A percentile compares a stretch with the other conserved stretches of the same genome.
phyloP scores from a whole-genome alignment of 2,113 vertebrate species.

The Entelurus aequoreus region DNA sequence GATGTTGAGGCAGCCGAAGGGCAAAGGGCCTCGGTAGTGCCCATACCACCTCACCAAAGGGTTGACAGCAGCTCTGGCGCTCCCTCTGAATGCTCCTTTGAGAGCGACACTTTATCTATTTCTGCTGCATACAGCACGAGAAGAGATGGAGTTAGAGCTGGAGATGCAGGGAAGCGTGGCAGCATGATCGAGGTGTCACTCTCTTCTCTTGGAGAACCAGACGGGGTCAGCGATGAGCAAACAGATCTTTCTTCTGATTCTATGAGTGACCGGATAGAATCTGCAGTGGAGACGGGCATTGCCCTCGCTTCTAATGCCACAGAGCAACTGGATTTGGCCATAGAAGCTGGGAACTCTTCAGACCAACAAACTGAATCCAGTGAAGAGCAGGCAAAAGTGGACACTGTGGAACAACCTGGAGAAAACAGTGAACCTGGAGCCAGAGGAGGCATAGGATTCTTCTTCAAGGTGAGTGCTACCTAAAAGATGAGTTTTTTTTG shows the following conservation, averaged over 20 bases:
- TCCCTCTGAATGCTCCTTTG: constrained; percentile 72
- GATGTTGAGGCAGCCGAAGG: constrained; percentile 22
- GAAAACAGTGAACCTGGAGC: constrained; percentile 66
- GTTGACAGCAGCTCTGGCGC: constrained; percentile 65
- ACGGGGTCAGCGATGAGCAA: constrained; percentile 57
- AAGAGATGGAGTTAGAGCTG: constrained; percentile 29
- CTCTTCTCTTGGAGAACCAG: constrained; percentile 59
- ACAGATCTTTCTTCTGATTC: constrained; percentile 77
- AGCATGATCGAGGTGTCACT: constrained; percentile 72
- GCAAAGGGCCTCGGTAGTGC: constrained; percentile 19
- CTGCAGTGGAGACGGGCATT: constrained; percentile 22
- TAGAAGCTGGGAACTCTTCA: neutral
- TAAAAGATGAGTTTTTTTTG: neutral
- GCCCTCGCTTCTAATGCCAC: constrained; percentile 1
- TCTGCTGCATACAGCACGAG: constrained; percentile 41
- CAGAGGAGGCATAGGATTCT: constrained; percentile 74
- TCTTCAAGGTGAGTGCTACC: constrained; percentile 67
- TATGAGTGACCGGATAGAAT: constrained; percentile 75
- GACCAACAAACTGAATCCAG: constrained; percentile 20
- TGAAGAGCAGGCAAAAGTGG: constrained; percentile 5
- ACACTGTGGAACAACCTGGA: constrained; percentile 43
- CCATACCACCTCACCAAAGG: constrained; percentile 13
- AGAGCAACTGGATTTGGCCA: constrained; percentile 15
- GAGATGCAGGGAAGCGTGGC: constrained; percentile 22
- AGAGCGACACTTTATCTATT: constrained; percentile 64